Evolutionary conservation across 2,797 vertebrate genomes (phyloP), one percentile per base, ranked within the genome.

Genomic region (Etheostoma nigrum): DNA sequence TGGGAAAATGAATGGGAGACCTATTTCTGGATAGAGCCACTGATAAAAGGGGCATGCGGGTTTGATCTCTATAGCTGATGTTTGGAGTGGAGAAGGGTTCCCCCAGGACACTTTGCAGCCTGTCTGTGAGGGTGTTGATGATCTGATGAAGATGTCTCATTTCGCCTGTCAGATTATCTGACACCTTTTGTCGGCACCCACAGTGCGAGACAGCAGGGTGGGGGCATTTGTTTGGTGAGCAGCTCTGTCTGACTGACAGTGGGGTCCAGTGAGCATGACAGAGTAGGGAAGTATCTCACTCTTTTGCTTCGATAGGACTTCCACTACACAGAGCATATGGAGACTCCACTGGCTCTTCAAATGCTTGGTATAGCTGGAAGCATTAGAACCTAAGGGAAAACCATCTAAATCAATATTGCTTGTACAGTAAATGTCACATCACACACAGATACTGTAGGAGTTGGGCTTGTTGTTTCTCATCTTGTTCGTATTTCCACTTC

Each of bases 121-220:
- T 85, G 83, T 89, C 89, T 88, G 82, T 62, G 81, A 74, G 57
- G 87, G 79, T 84, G 84, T 86, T 92, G 89, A 90, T 91, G 91
- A 92, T 93, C 90, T 91, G 89, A 95, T 94, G 91, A 91, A 93
- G 91, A 91, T 49, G 74, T 92, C 89, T 93, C 85, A 82, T 93
- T 92, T 92, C 53, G 47, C 75, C 88, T 91, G 89, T 93, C 91
- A 93, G 89, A 89, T 88, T 87, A 89, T 86, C 86, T 89, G 86
- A 93, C 89, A 83, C 90, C 84, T 82, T 84, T 89, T 81, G 86
- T 82, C 72, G 19, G 79, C 88, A 81, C 87, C 86, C 66, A 36
- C 74, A 13, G 87, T 79, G 86, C 36, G 60, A 90, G 86, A 75
- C 78, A 65, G 68, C 74, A 48, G 84, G 89, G 81, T 67, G 85